Conservation (phyloP, 1,140 invertebrate species). For the Trachymyrmex septentrionalis region DNA sequence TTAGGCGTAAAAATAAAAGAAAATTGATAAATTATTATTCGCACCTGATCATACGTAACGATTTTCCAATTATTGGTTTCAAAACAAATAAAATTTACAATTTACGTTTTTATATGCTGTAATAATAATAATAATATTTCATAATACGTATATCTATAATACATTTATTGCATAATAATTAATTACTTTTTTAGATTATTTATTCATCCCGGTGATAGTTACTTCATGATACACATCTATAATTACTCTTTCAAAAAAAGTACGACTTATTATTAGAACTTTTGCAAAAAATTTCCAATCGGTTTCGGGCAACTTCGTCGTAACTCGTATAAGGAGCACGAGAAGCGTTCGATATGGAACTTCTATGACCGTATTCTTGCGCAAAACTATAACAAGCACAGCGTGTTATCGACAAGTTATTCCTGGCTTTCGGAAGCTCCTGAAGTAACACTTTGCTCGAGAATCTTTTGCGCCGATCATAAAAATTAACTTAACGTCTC, state of each 20-base stretch:
- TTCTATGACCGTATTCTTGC: constrained; percentile 37
- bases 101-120: not conserved
- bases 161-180: not conserved
- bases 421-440: constrained; percentile 18
- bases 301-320: constrained; percentile 35
- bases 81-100: not conserved
- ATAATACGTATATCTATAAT: not conserved
- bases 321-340: constrained; percentile 47
- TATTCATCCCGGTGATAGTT: constrained; percentile 2
- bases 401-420: constrained; percentile 43
- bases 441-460: constrained; percentile 1
- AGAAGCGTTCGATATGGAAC: constrained; percentile 44
- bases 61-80: not conserved
- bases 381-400: constrained; percentile 34
- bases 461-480: not conserved
- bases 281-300: constrained; percentile 35
- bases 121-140: not conserved
- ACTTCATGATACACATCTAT: not conserved
- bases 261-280: constrained; percentile 34
- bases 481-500: constrained; percentile 46
- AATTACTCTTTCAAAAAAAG: constrained; percentile 9
- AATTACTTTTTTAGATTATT: constrained; percentile 21
- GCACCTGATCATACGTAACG: not conserved
- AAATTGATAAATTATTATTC: not conserved
- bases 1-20: not conserved